Conservation (phyloP, 2,888 invertebrate species). For the Mythimna impura region DNA sequence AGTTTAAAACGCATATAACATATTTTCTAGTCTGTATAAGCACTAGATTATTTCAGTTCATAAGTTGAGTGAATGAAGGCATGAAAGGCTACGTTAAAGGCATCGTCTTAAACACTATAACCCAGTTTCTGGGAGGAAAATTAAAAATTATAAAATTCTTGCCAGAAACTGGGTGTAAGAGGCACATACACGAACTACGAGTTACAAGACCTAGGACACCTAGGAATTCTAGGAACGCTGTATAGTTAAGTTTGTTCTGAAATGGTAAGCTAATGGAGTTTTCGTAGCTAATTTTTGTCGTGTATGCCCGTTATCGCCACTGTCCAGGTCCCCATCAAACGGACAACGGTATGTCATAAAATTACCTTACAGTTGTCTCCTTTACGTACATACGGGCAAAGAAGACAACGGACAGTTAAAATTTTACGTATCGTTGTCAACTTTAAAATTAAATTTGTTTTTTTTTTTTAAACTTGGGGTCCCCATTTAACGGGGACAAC, state of each 20-base stretch:
- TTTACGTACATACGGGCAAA: too few relatives aligned
- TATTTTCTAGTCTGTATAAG: conserved; percentile 25
- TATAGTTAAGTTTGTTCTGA: conserved; percentile 16
- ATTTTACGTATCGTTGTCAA: too few relatives aligned
- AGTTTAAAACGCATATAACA: background rate
- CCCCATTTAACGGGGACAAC: too few relatives aligned
- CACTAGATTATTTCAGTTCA: conserved; percentile 36
- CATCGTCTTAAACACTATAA: conserved; percentile 34
- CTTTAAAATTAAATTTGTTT: too few relatives aligned
- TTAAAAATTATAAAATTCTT: background rate
- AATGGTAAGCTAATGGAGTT: conserved; percentile 8
- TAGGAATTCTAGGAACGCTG: conserved; percentile 33
- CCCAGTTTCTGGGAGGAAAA: conserved; percentile 2
- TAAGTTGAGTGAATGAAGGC: conserved; percentile 30
- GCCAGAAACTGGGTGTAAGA: conserved; percentile 8
- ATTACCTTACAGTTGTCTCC: too few relatives aligned
- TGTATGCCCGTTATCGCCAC: too few relatives aligned
- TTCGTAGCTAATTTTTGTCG: background rate
- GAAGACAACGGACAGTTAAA: too few relatives aligned
- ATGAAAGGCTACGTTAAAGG: conserved; percentile 36
- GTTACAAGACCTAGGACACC: conserved; percentile 14
- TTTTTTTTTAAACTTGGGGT: too few relatives aligned
- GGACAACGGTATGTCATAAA: too few relatives aligned
- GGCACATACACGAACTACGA: conserved; percentile 51
- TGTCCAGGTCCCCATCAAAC: too few relatives aligned